Conservation (phyloP, 2,113 vertebrate species). For the Zosterops pallidus region DNA sequence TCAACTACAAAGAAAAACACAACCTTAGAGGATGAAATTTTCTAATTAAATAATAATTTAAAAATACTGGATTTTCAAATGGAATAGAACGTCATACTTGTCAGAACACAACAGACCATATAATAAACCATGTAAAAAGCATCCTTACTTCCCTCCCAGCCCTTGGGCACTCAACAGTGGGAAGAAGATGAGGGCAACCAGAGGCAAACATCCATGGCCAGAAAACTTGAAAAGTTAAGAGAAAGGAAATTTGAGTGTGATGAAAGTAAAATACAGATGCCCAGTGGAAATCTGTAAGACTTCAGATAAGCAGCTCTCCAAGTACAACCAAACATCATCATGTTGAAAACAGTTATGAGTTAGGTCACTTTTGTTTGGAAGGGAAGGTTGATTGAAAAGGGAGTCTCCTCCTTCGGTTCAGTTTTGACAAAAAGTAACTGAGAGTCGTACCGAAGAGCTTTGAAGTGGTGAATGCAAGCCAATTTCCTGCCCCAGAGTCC, state of each 20-base stretch:
- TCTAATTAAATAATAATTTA: neutral
- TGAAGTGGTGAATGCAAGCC: neutral
- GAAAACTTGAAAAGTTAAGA: neutral
- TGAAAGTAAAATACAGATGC: neutral
- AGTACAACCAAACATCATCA: neutral
- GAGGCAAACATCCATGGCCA: neutral
- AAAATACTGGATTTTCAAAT: neutral
- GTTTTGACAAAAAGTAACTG: neutral
- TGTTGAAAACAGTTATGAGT: neutral
- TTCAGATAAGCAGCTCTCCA: neutral
- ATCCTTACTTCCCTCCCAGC: neutral
- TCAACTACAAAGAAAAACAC: neutral
- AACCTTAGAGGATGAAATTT: neutral
- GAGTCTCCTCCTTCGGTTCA: neutral
- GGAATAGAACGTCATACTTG: neutral
- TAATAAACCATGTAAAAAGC: neutral
- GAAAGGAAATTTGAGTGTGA: neutral
- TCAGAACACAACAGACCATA: neutral
- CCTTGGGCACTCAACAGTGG: neutral
- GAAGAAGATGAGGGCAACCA: neutral
- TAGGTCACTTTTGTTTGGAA: neutral
- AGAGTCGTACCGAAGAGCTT: neutral
- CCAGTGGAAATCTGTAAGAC: neutral
- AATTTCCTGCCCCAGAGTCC: neutral
- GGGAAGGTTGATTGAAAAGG: neutral